These are phyloP conservation scores for Lithophane socia DNA, from an alignment of 2,888 invertebrate species.

Conservation along the genomic window DNA sequence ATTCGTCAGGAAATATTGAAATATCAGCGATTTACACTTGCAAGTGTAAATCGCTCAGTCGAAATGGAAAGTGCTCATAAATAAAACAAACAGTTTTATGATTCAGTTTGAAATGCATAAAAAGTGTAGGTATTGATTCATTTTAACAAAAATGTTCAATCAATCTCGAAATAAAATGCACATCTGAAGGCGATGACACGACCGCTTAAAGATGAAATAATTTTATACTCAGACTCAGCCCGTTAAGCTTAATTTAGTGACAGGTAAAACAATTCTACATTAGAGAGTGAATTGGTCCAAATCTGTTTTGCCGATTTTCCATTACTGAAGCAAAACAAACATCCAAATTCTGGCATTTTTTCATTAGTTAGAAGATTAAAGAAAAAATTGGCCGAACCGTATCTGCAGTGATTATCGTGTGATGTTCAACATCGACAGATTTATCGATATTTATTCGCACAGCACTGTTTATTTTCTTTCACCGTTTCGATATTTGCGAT, in stretches of 20 bases:
- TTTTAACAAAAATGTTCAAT: constrained; percentile 19
- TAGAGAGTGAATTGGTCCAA: background rate
- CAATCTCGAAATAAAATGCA: constrained; percentile 40
- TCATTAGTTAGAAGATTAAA: constrained; percentile 15
- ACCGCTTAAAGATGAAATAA: constrained; percentile 27
- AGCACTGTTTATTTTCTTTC: constrained; percentile 69
- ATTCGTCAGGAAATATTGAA: constrained; percentile 25
- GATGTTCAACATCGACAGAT: constrained; percentile 63
- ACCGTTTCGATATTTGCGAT: constrained; percentile 39
- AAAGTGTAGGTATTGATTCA: constrained; percentile 33
- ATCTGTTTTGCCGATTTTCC: background rate
- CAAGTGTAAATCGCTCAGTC: no score
- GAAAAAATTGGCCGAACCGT: constrained; percentile 44
- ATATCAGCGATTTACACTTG: constrained; percentile 14
- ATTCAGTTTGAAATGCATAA: constrained; percentile 24
- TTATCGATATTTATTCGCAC: constrained; percentile 72
- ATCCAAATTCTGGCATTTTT: constrained; percentile 6
- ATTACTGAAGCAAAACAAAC: constrained; percentile 21
- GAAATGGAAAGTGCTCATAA: constrained; percentile 32
- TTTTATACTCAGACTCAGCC: constrained; percentile 21
- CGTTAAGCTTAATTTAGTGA: no score
- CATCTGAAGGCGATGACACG: constrained; percentile 15
- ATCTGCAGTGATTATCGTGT: constrained; percentile 45
- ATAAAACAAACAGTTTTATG: constrained; percentile 25
- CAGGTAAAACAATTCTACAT: no score